phyloP scores from a whole-genome alignment of 2,797 vertebrate species.

The Hydrolagus colliei region DNA sequence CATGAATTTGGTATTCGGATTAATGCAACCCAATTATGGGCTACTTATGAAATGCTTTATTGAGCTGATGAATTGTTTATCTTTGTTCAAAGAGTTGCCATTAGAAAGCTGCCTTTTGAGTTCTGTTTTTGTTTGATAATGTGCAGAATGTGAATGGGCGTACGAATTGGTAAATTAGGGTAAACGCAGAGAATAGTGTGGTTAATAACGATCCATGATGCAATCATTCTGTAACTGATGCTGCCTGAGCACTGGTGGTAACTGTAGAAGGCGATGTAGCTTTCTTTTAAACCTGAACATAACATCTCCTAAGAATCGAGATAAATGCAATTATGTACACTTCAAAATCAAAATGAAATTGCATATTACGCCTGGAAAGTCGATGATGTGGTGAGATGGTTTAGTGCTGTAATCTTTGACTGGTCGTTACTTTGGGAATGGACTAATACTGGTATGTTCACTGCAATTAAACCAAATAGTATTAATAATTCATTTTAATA shows the following conservation, averaged over 20 bases:
- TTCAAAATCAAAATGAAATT: background rate
- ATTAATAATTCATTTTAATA: background rate
- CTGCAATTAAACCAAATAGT: background rate
- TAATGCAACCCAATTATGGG: background rate
- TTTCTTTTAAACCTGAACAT: slow-evolving; percentile 1
- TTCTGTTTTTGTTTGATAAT: background rate
- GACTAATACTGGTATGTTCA: background rate
- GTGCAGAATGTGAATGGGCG: too few relatives aligned
- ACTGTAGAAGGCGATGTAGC: background rate
- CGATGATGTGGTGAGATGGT: background rate
- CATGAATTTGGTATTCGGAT: background rate
- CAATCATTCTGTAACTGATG: background rate
- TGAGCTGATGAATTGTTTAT: background rate
- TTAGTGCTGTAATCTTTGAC: background rate
- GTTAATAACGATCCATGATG: background rate
- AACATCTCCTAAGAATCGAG: background rate
- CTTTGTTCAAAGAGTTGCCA: background rate
- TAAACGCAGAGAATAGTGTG: background rate
- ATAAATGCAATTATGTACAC: background rate
- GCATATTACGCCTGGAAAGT: background rate
- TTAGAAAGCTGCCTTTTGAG: background rate
- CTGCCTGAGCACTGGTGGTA: background rate
- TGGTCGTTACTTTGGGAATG: background rate
- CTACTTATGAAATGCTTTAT: background rate
- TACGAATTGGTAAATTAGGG: too few relatives aligned